Percentiles rank a stretch among this genome's conserved stretches.
Conservation (phyloP, 2,888 invertebrate genomes). For the Gastrophysa polygoni region DNA sequence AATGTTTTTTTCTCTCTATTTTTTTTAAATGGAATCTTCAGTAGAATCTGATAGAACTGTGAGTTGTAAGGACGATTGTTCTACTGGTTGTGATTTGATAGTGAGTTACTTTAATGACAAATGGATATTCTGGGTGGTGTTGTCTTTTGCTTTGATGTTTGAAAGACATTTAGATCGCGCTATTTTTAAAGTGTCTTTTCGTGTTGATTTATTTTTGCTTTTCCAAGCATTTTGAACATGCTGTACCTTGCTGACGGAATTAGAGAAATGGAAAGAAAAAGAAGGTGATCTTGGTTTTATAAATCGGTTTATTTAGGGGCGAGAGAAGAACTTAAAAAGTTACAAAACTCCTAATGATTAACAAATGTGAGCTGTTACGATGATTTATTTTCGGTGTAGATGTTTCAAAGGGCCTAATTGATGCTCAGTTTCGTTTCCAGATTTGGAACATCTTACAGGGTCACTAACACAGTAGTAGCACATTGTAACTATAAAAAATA, state of each 20-base stretch:
- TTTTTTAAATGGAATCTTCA: too few relatives aligned
- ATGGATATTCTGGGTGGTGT: not conserved
- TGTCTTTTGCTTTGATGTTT: too few relatives aligned
- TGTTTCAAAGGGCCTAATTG: too few relatives aligned
- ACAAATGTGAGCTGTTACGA: not conserved
- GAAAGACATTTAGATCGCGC: too few relatives aligned
- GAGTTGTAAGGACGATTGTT: too few relatives aligned
- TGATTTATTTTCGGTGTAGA: too few relatives aligned
- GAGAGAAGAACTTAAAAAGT: not conserved
- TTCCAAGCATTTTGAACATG: conserved; percentile 5
- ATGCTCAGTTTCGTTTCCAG: too few relatives aligned
- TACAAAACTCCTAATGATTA: not conserved
- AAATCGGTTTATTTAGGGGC: not conserved
- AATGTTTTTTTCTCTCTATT: too few relatives aligned
- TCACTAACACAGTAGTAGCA: too few relatives aligned
- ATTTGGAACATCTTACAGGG: too few relatives aligned
- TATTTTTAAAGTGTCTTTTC: conserved; percentile 18
- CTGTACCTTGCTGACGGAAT: not conserved
- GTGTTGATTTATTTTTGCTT: conserved; percentile 17
- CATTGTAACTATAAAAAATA: too few relatives aligned
- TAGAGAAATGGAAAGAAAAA: not conserved
- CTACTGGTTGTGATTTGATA: conserved; percentile 1
- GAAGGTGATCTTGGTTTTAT: not conserved
- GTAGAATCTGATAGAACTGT: too few relatives aligned
- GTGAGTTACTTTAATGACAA: not conserved